These are phyloP conservation scores for Lasius platythorax DNA, from an alignment of 2,888 invertebrate species.

Conservation along the genomic window DNA sequence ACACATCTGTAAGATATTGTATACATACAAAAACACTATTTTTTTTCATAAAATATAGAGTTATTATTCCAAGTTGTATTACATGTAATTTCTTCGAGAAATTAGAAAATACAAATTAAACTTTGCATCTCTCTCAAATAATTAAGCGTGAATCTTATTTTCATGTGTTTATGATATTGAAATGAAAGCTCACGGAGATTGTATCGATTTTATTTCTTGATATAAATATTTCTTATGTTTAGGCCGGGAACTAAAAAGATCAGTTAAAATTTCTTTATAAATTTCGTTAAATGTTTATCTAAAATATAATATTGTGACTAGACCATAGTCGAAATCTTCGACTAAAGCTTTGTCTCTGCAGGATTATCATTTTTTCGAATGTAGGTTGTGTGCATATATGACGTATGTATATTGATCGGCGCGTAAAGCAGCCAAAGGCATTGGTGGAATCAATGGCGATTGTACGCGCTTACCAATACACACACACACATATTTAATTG, in stretches of 20 bases:
- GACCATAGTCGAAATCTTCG: neutral
- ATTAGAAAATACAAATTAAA: neutral
- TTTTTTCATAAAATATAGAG: neutral
- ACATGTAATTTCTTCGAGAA: constrained; percentile 2
- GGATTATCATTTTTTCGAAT: constrained; percentile 45
- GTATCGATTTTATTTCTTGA: neutral
- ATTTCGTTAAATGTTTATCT: neutral
- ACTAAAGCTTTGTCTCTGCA: neutral
- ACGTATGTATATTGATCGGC: constrained; percentile 62
- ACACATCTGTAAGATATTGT: neutral
- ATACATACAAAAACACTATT: neutral
- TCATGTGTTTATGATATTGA: neutral
- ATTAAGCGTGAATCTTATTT: neutral
- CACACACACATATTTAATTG: neutral
- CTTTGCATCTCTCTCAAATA: neutral
- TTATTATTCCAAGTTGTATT: neutral
- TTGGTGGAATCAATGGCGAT: constrained; percentile 61
- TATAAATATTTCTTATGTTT: neutral
- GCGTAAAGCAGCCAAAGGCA: constrained; percentile 42
- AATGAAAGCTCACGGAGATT: neutral
- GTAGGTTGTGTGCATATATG: constrained; percentile 64
- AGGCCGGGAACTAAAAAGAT: constrained; percentile 11
- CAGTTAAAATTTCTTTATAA: neutral
- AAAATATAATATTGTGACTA: neutral
- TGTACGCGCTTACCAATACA: neutral